A percentile compares a stretch with the other conserved stretches of the same genome.
These are phyloP conservation scores for Echinarachnius parma DNA, from an alignment of 53 echinoderm and acorn worm species.

Conservation along the genomic window DNA sequence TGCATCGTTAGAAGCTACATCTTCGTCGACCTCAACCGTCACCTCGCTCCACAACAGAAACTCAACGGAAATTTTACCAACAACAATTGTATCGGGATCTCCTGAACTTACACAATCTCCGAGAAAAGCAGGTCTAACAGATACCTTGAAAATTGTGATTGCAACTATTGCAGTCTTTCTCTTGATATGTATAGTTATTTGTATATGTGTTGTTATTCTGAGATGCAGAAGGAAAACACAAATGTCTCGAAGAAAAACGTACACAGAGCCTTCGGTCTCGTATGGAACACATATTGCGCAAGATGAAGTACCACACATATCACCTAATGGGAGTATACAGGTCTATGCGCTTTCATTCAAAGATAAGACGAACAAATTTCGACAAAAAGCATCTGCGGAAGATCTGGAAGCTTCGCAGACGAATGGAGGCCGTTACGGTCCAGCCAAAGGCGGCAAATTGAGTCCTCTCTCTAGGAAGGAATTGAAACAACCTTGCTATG, in stretches of 20 bases:
- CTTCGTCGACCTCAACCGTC: not conserved
- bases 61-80: too few relatives aligned
- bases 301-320: not conserved
- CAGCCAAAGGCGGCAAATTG: too few relatives aligned
- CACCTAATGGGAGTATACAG: not conserved
- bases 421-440: too few relatives aligned
- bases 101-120: not conserved
- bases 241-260: not conserved
- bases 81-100: too few relatives aligned
- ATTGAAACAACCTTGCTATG: not conserved
- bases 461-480: not conserved
- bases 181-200: not conserved
- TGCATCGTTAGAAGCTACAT: not conserved
- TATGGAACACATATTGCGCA: conserved; percentile 13
- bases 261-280: not conserved
- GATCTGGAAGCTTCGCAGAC: too few relatives aligned
- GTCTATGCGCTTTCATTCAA: conserved; percentile 23
- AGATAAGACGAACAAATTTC: too few relatives aligned
- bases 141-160: not conserved
- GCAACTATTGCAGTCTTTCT: conserved; percentile 4
- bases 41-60: too few relatives aligned
- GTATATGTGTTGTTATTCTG: not conserved
- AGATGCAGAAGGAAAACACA: not conserved
- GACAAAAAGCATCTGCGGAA: too few relatives aligned
- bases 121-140: not conserved